Evolutionary conservation across 2,888 invertebrate species (phyloP), one percentile per base, ranked within the genome.

Genomic region (Rhagophthalmus giganteus): DNA sequence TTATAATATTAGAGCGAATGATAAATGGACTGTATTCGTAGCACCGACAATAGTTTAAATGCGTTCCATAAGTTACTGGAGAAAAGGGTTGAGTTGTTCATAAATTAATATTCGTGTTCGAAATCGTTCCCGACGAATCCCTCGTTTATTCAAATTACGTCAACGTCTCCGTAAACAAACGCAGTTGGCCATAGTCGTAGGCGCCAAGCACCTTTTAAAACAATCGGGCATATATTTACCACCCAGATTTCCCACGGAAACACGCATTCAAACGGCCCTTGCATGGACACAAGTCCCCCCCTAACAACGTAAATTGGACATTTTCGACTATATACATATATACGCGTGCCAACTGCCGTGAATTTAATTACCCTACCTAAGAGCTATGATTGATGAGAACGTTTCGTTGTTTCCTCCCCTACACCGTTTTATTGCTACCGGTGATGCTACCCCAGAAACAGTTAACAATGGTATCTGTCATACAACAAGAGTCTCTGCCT

Each of bases 311-410:
- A 39, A 52, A 41, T 33, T 46, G 42, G 40, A 20, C 37, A 49
- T 30, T 44, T 31, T 35, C 41, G 14, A 40, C 39, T 20, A 40
- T 32, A 31, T 42, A 56, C 46, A 34, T 20, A 7, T 5, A 20
- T 20, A 38, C 56, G 53, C 56, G 56, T 56, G 56, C 42, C 54
- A 40, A 47, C 46, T 54, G 49, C 44, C 49, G 38, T 16, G 56
- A 44, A 47, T 57, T 54, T 57, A 57, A 57, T 57, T 54, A 54
- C 54, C 56, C 42, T 42, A 47, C 39, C 44, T 54, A 45, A 52
- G 40, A 39, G 57, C 33, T 48, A 51, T 57, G 57, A 57, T 57
- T 50, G 57, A 57, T 57, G 53, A 33, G 42, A 53, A 33, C 24
- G 11, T 39, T 32, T 38, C 38, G 30, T 42, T 51, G 38, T 38